These are phyloP conservation scores for Oasisia sp. DNA, from an alignment of 2,888 invertebrate species.

Conservation along the genomic window DNA sequence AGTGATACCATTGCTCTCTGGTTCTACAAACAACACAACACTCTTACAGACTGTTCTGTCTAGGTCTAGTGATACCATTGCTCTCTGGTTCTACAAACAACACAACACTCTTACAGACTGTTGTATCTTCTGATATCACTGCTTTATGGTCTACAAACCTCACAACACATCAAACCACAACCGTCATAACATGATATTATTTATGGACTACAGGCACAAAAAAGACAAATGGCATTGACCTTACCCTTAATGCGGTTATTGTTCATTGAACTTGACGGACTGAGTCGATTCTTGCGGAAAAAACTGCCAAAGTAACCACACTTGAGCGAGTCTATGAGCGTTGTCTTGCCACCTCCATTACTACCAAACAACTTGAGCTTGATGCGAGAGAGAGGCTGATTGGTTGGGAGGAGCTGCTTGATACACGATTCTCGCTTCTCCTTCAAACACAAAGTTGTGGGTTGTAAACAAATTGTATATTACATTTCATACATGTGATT, in stretches of 20 bases:
- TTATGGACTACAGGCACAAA: too few relatives aligned
- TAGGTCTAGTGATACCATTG: too few relatives aligned
- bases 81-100: too few relatives aligned
- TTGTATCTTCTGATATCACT: too few relatives aligned
- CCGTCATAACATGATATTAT: too few relatives aligned
- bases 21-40: too few relatives aligned
- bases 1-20: too few relatives aligned
- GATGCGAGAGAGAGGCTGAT: slow-evolving; percentile 68
- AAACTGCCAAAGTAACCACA: slow-evolving; percentile 77
- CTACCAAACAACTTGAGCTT: slow-evolving; percentile 79
- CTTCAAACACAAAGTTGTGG: slow-evolving; percentile 42
- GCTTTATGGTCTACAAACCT: too few relatives aligned
- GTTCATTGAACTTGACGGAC: background rate
- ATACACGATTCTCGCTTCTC: slow-evolving; percentile 70
- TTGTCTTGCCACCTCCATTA: slow-evolving; percentile 79
- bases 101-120: too few relatives aligned
- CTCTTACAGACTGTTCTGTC: too few relatives aligned
- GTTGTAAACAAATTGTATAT: background rate
- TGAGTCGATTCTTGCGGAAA: slow-evolving; percentile 66
- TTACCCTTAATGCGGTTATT: slow-evolving; percentile 22
- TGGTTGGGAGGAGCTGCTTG: slow-evolving; percentile 73
- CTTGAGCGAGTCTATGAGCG: slow-evolving; percentile 75
- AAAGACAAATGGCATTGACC: background rate
- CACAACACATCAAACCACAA: too few relatives aligned
- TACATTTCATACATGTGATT: too few relatives aligned